Evolutionary conservation across 2,797 vertebrate genomes (phyloP), one percentile per base, ranked within the genome.

Genomic region (Steatocranus sp.): DNA sequence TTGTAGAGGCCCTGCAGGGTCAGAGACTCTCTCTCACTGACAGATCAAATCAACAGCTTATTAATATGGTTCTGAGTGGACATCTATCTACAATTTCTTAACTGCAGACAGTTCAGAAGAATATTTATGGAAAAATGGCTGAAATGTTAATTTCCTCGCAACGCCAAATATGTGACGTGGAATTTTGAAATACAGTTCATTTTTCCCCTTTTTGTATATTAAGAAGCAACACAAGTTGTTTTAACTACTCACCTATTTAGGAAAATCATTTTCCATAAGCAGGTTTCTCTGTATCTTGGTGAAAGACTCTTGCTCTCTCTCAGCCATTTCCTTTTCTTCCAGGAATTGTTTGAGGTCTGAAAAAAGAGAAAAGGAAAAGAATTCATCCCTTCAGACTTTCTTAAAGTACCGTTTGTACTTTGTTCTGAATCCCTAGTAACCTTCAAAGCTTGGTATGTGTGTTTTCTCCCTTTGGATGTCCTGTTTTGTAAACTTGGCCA

Each of bases 311-410:
- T 27, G 23, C 75, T 79, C 32, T 38, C 43, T 43, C 25, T 2
- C 54, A 36, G 61, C 73, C 81, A 79, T 88, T 88, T 91, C 88
- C 90, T 77, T 92, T 88, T 92, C 89, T 93, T 93, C 92, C 90
- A 93, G 88, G 88, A 89, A 92, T 91, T 89, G 87, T 92, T 88
- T 89, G 54, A 48, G 10, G 76, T 82, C 56, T 74, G 51, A 41
- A 23, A 49, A 3, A 15, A 30, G 25, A 34, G 12, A 11, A 48
- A 30, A n/a, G 8, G n/a, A 56, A 61, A 34, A 54, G 11, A 80
- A 54, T 30, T 8, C 18, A 49, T 76, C 86, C 83, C 56, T 81
- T 76, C 76, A 76, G 18, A 58, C 75, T 50, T 74, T 75, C 66
- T 75, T 34, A 11, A 76, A 54, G 61, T 68, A 38, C 68, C 74